These are phyloP conservation scores for Parazoanthus darwini DNA, from an alignment of 92 coral and sea anemone species.

Conservation along the genomic window DNA sequence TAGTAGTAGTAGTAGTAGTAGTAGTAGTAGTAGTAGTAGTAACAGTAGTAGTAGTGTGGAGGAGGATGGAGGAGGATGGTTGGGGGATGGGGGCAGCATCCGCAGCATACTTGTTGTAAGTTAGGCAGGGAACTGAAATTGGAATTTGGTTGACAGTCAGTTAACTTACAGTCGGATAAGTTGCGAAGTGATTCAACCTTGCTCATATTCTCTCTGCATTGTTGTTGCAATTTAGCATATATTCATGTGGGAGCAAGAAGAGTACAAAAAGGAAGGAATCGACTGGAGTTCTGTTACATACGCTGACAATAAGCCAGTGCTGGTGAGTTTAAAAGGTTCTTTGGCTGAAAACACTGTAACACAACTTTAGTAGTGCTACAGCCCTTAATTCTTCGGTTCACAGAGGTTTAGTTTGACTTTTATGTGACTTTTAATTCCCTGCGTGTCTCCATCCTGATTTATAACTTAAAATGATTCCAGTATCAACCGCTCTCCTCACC, in stretches of 20 bases:
- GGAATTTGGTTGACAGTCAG: no score
- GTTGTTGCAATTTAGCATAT: slow-evolving; percentile 62
- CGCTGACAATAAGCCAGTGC: slow-evolving; percentile 84
- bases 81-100: no score
- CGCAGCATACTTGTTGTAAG: no score
- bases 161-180: not conserved
- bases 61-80: no score
- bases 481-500: no score
- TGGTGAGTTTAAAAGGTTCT: slow-evolving; percentile 56
- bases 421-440: not conserved
- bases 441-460: not conserved
- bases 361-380: not conserved
- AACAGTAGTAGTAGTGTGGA: no score
- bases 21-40: no score
- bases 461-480: not conserved
- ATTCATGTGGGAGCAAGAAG: slow-evolving; percentile 93
- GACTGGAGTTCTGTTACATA: slow-evolving; percentile 80
- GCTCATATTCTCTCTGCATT: not conserved
- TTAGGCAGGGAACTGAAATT: no score
- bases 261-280: slow-evolving; percentile 82
- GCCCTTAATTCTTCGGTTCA: not conserved
- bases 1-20: no score
- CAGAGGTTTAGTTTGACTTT: not conserved
- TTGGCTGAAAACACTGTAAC: not conserved
- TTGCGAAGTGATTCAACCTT: not conserved